Base-by-base conservation (phyloP, 2,797 vertebrate genomes). In the Neomorphus geoffroyi region DNA sequence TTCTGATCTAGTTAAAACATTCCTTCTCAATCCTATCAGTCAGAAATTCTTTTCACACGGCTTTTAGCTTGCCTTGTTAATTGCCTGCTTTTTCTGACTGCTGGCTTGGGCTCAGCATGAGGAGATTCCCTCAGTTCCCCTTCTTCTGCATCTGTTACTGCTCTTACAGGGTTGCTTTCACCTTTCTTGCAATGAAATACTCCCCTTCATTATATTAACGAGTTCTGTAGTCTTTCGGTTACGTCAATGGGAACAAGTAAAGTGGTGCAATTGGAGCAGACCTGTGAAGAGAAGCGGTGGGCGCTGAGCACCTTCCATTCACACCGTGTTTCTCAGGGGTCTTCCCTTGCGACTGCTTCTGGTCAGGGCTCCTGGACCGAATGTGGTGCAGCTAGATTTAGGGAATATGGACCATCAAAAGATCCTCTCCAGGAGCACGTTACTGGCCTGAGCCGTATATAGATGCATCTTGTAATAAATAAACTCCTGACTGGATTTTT, bases 1-100 rank as follows among this genome's bases (percentile, higher is more conserved):
- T 87, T 91, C 93, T 96, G 93, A 93, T 97, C 94, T 89, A 87
- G 78, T 96, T 96, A 93, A 95, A 89, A 87, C 78, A 87, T 95
- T 92, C 72, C 6, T 72, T 87, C 86, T 83, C 69, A 84, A 87
- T 18, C 18, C 16, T 32, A 50, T 80, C 74, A 90, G 78, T 56
- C 80, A 90, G 70, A 86, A 79, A 39, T 65, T 83, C 27, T 78
- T 90, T 82, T 71, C 56, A 78, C 46, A 72, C 58, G 79, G 46
- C 48, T 92, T 94, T 80, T 71, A 80, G 91, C 62, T 88, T 88
- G 84, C 43, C 41, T 84, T 83, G 60, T 79, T 84, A 88, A 88
- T 90, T 88, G 57, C 9, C 41, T 85, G 37, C 11, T 65, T 87
- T 78, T 89, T 54, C 74, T 87, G 18, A 48, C 61, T 74, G 57